Evolutionary conservation across 64 coral and sea anemone genomes (phyloP).

Genomic region (Catalaphyllia jardinei): DNA sequence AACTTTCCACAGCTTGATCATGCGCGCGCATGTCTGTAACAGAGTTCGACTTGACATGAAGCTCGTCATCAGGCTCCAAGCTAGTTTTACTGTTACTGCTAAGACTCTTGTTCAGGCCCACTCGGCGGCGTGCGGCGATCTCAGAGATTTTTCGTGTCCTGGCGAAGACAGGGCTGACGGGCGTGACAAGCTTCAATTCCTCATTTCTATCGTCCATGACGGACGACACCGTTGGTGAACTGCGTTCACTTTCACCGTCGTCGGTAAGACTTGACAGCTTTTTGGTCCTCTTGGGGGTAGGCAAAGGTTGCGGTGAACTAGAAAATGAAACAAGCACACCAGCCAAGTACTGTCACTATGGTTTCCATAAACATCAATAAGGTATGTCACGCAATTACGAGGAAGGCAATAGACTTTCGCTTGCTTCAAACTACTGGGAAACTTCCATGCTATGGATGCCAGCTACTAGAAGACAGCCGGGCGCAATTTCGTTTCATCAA

Average conservation of each 20-base stretch:
- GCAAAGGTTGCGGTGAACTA: background rate
- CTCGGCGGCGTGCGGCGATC: conserved; percentile 71
- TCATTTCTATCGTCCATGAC: background rate
- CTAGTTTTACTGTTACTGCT: conserved; percentile 32
- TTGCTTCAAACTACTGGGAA: no score
- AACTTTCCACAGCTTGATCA: background rate
- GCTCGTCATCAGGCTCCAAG: conserved; percentile 1
- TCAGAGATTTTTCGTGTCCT: conserved; percentile 81
- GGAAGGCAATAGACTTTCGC: no score
- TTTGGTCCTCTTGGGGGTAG: conserved; percentile 24
- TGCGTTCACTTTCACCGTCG: conserved; percentile 37
- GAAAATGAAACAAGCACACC: background rate
- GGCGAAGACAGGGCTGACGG: conserved; percentile 70
- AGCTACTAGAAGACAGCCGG: no score
- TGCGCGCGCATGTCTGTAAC: conserved; percentile 56
- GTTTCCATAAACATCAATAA: background rate
- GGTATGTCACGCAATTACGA: no score
- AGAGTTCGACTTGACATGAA: conserved; percentile 54
- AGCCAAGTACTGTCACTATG: background rate
- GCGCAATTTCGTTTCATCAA: no score
- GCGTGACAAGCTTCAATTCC: background rate
- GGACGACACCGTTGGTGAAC: conserved; percentile 12
- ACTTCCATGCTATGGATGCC: no score
- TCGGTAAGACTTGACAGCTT: conserved; percentile 23
- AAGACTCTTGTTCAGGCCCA: conserved; percentile 62